phyloP scores from a whole-genome alignment of 2,113 vertebrate species.

The Pollimyrus isidori region DNA sequence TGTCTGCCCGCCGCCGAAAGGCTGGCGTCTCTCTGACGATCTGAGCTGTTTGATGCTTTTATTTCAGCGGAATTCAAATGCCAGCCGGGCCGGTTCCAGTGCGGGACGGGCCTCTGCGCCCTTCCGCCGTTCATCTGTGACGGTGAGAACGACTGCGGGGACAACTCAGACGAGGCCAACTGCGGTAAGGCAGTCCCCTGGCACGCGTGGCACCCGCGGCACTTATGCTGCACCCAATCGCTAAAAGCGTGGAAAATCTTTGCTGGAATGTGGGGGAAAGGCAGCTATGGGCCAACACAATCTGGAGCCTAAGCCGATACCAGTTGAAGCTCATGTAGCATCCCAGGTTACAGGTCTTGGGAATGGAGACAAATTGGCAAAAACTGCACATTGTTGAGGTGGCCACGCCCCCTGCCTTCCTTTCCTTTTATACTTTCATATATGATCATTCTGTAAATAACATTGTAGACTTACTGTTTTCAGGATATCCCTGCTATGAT shows the following conservation, averaged over 20 bases:
- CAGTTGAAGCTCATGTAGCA: neutral
- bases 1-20: neutral
- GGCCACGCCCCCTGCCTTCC: neutral
- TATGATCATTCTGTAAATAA: neutral
- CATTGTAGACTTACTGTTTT: neutral
- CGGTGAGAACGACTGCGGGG: slow-evolving; percentile 95
- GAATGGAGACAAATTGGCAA: neutral
- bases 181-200: slow-evolving; percentile 67
- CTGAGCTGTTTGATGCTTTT: neutral
- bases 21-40: neutral
- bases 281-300: neutral
- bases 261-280: neutral
- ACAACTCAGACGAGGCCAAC: slow-evolving; percentile 95
- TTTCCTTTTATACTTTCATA: neutral
- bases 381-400: neutral
- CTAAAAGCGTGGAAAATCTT: neutral
- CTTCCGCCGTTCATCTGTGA: slow-evolving; percentile 97
- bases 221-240: neutral
- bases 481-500: neutral
- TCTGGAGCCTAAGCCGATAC: neutral
- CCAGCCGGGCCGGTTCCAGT: slow-evolving; percentile 93
- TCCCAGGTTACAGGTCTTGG: neutral
- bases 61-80: slow-evolving; percentile 91
- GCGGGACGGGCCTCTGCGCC: slow-evolving; percentile 91
- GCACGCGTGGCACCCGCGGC: neutral